These are phyloP conservation scores for Heliconius charithonia DNA, from an alignment of 2,888 invertebrate species.

Conservation along the genomic window DNA sequence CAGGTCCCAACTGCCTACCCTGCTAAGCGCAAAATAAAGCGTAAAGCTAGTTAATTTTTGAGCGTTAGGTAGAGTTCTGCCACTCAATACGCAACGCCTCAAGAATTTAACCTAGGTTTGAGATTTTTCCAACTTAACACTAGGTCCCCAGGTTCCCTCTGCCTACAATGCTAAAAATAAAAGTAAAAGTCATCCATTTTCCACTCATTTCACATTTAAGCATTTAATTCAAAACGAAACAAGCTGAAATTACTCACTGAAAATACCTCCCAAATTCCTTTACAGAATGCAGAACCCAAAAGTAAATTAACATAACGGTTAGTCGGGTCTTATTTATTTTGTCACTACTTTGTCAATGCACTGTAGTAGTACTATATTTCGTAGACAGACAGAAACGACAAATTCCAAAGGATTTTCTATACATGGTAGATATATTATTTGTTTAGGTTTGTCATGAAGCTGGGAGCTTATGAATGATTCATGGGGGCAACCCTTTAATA, in stretches of 20 bases:
- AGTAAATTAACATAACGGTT: slow-evolving; percentile 1
- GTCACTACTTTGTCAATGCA: neutral
- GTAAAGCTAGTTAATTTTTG: too few relatives aligned
- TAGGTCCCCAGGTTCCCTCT: neutral
- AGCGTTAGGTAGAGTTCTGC: too few relatives aligned
- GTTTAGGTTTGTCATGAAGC: slow-evolving; percentile 29
- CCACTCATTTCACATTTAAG: neutral
- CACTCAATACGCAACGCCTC: too few relatives aligned
- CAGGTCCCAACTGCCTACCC: too few relatives aligned
- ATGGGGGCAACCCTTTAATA: slow-evolving; percentile 23
- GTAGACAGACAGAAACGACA: slow-evolving; percentile 2
- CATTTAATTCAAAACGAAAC: slow-evolving; percentile 3
- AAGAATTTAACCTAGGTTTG: too few relatives aligned
- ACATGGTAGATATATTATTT: slow-evolving; percentile 20
- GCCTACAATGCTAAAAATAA: neutral
- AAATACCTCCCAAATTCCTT: neutral
- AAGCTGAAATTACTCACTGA: neutral
- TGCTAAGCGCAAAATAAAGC: too few relatives aligned
- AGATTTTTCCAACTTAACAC: too few relatives aligned
- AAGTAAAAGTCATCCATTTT: neutral
- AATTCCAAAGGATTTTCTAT: slow-evolving; percentile 22
- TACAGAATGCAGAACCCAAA: slow-evolving; percentile 10
- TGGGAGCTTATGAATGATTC: slow-evolving; percentile 28
- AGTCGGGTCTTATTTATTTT: slow-evolving; percentile 16
- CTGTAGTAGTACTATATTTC: neutral